Conservation (phyloP, 2,113 vertebrate genomes). For the Balaenoptera acutorostrata region DNA sequence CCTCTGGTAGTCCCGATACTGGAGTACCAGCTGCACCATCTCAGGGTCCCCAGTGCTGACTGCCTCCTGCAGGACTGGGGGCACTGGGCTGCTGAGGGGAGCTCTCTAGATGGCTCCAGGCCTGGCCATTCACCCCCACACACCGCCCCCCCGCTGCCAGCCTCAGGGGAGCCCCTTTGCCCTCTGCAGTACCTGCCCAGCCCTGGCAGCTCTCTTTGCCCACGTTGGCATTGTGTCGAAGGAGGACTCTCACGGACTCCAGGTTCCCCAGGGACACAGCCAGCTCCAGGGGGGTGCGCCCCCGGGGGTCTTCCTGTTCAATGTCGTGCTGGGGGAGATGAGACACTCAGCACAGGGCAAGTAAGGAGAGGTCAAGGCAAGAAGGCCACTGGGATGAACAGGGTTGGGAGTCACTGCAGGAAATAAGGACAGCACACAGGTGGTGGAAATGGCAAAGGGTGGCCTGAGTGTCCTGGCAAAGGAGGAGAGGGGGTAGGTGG, state of each 20-base stretch:
- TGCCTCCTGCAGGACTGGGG: conserved; percentile 93
- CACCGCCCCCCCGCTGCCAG: background rate
- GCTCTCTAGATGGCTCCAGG: background rate
- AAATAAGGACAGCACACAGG: background rate
- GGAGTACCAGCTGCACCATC: conserved; percentile 94
- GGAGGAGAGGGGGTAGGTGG: background rate
- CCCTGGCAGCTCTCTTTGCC: conserved; percentile 88
- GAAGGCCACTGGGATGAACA: background rate
- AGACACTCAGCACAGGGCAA: background rate
- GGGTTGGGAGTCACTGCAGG: background rate
- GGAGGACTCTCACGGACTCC: conserved; percentile 91
- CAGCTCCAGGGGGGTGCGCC: conserved; percentile 92
- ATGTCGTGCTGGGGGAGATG: conserved; percentile 84
- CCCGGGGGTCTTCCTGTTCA: conserved; percentile 89
- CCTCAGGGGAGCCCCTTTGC: background rate
- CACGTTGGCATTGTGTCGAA: conserved; percentile 89
- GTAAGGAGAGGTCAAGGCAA: background rate
- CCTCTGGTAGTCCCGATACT: conserved; percentile 93
- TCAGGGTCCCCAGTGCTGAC: conserved; percentile 96
- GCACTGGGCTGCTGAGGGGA: conserved; percentile 67
- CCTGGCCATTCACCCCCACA: background rate
- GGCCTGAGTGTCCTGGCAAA: background rate
- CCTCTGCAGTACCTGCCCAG: conserved; percentile 88
- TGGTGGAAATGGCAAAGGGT: background rate
- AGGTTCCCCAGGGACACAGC: conserved; percentile 93